These are phyloP conservation scores for Fragum fragum DNA, from an alignment of 2,888 invertebrate genomes.

Conservation along the genomic window DNA sequence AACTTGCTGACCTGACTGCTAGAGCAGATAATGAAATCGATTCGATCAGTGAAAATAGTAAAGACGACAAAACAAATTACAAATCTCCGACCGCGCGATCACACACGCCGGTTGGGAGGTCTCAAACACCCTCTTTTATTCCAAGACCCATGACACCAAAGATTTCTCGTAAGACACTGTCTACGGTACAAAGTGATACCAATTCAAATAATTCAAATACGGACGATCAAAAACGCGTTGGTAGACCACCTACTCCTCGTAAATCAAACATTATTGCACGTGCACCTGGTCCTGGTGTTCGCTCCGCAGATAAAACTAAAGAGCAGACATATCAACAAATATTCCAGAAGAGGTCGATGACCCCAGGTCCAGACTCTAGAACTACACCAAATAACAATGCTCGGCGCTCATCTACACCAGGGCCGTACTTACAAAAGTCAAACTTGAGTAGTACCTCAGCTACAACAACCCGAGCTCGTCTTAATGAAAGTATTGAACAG, in stretches of 20 bases:
- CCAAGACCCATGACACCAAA: constrained; percentile 72
- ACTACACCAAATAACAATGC: constrained; percentile 22
- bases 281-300: constrained; percentile 44
- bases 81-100: constrained; percentile 8
- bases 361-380: constrained; percentile 71
- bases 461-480: constrained; percentile 46
- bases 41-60: constrained; percentile 32
- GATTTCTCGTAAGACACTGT: constrained; percentile 51
- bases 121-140: constrained; percentile 70
- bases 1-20: constrained; percentile 23
- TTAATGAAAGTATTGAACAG: constrained; percentile 55
- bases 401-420: constrained; percentile 69
- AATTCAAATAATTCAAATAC: neutral
- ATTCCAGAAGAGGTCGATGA: constrained; percentile 74
- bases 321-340: constrained; percentile 74
- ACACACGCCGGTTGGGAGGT: constrained; percentile 61
- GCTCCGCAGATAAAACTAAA: constrained; percentile 49
- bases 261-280: constrained; percentile 70
- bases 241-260: constrained; percentile 69
- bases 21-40: constrained; percentile 22
- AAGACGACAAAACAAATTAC: constrained; percentile 30
- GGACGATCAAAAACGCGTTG: constrained; percentile 33
- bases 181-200: constrained; percentile 36
- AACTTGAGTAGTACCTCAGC: constrained; percentile 50
- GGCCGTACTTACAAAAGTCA: constrained; percentile 57